Evolutionary conservation across 2,797 vertebrate species (phyloP), one percentile per base, ranked within the genome.

Genomic region (Cyprinodon diabolis): DNA sequence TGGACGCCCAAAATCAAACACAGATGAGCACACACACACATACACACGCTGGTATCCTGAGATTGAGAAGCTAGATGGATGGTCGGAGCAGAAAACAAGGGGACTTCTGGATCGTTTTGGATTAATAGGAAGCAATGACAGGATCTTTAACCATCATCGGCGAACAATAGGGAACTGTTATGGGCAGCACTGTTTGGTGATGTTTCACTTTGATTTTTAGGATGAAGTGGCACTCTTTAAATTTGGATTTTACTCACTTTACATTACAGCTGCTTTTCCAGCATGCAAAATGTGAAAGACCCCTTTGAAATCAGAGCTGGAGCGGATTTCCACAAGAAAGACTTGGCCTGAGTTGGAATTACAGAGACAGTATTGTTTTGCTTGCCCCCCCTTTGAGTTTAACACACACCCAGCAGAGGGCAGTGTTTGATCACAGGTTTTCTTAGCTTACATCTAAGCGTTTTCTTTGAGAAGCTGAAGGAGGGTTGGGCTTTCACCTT

Each of bases 251-350:
- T 25, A 48, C 45, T 66, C 45, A 47, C 40, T 66, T 45, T 66
- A 66, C 63, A 81, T 43, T 89, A 86, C 47, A 75, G 90, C 91
- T 95, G 90, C 88, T 94, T 95, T 91, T 92, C 77, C 84, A 89
- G 91, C 91, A 87, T 90, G 92, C 85, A 93, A 93, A 95, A 95
- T 96, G 94, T 95, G 94, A 96, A 95, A 89, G 89, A 86, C 90
- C 89, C 83, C 83, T 55, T 74, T 79, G 76, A 85, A 76, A 49
- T 72, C 71, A 71, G 77, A 84, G 66, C 76, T 72, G 72, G 83
- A 76, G 67, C 55, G 75, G 82, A 81, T 83, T 63, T 62, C 21
- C 71, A 79, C 68, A 71, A 78, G 71, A 83, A 74, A 73, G 73
- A 77, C 76, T 78, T 17, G 69, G 79, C 75, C 77, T 62, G 75